Evolutionary conservation across 2,888 invertebrate species (phyloP).

Genomic region (Antheraea yamamai): DNA sequence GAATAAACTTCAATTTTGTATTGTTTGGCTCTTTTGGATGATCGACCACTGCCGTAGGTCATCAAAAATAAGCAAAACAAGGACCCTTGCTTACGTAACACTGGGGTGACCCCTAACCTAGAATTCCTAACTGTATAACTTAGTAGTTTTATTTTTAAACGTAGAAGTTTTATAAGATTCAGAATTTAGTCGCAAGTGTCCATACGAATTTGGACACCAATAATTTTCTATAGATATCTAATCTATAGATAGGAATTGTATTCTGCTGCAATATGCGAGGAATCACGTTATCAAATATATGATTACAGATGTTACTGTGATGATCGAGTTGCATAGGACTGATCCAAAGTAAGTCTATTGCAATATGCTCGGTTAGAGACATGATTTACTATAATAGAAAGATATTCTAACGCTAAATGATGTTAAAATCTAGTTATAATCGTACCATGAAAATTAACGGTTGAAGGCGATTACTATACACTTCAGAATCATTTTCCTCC

Average conservation of each 20-base stretch:
- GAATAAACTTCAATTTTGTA: no score
- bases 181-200: constrained; percentile 11
- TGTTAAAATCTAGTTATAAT: background rate
- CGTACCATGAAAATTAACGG: background rate
- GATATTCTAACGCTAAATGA: background rate
- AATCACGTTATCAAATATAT: background rate
- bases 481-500: no score
- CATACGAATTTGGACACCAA: background rate
- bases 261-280: constrained; percentile 19
- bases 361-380: background rate
- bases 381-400: background rate
- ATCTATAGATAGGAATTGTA: background rate
- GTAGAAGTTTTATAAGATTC: no score
- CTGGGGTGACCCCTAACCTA: no score
- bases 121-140: no score
- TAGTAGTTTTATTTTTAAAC: no score
- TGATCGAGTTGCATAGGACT: background rate
- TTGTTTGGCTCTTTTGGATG: no score
- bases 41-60: no score
- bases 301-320: constrained; percentile 1
- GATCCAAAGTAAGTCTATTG: background rate
- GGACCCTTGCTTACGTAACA: no score
- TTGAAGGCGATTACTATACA: no score
- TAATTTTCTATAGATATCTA: background rate
- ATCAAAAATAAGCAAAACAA: no score